phyloP scores from a whole-genome alignment of 2,797 vertebrate genomes.

The Sebastes taczanowskii region DNA sequence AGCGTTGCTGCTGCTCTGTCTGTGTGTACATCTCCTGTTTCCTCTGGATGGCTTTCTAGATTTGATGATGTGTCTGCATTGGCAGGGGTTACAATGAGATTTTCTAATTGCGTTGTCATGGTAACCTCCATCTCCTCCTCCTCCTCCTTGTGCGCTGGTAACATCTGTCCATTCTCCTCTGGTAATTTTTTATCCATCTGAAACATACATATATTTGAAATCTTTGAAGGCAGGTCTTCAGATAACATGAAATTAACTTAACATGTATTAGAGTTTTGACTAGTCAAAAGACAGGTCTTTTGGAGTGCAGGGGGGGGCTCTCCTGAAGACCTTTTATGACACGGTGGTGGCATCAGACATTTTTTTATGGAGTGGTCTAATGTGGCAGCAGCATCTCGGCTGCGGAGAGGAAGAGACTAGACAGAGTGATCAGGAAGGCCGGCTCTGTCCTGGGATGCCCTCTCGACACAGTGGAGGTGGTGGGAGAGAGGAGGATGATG shows the following conservation, averaged over 20 bases:
- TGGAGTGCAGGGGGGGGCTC: too few relatives aligned
- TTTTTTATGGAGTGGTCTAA: too few relatives aligned
- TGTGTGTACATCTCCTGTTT: neutral
- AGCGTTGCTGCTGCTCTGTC: fast-evolving
- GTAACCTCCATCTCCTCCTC: constrained; percentile 45
- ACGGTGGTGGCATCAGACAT: too few relatives aligned
- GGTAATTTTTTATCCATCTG: constrained; percentile 42
- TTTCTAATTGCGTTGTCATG: neutral
- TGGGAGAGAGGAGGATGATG: too few relatives aligned
- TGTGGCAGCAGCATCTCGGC: too few relatives aligned
- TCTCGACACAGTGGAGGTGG: too few relatives aligned
- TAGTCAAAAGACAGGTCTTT: too few relatives aligned
- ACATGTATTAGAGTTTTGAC: too few relatives aligned
- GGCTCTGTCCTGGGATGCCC: too few relatives aligned
- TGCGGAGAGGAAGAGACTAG: too few relatives aligned
- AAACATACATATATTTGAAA: neutral
- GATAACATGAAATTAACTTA: neutral
- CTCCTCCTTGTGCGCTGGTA: neutral
- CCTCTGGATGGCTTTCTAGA: neutral
- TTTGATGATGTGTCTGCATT: neutral
- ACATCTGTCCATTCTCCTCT: neutral
- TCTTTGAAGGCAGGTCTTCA: neutral
- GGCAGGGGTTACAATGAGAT: neutral
- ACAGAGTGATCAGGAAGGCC: too few relatives aligned
- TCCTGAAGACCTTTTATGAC: too few relatives aligned